Conservation (phyloP, 2,888 invertebrate genomes). For the Noctua comes region DNA sequence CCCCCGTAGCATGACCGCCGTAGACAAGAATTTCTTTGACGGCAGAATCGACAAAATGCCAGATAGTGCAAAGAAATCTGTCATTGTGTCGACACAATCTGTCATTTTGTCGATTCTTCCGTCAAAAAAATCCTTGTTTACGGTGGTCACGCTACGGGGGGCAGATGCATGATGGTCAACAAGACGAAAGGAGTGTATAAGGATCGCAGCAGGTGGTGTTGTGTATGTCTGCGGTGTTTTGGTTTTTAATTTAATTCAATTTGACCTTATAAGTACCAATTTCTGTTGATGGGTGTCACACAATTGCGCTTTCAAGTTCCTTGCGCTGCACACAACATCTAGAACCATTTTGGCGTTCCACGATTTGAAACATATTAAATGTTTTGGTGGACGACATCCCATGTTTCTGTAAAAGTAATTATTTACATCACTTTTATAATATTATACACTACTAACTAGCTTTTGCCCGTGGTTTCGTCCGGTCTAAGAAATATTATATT, state of each 20-base stretch:
- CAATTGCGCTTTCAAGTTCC: conserved; percentile 74
- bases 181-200: too few relatives aligned
- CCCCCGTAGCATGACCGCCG: too few relatives aligned
- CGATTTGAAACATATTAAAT: conserved; percentile 84
- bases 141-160: too few relatives aligned
- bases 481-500: too few relatives aligned
- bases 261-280: conserved; percentile 71
- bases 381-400: conserved; percentile 41
- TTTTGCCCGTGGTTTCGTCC: background rate
- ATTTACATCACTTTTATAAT: background rate
- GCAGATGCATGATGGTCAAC: too few relatives aligned
- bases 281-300: conserved; percentile 76
- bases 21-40: too few relatives aligned
- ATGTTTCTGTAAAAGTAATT: conserved; percentile 56
- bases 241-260: background rate
- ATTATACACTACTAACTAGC: too few relatives aligned
- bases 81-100: too few relatives aligned
- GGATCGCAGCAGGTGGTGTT: background rate
- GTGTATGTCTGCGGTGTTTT: background rate
- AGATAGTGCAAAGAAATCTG: too few relatives aligned
- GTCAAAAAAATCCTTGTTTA: too few relatives aligned
- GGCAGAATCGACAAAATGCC: too few relatives aligned
- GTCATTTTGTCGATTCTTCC: too few relatives aligned
- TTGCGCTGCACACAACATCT: conserved; percentile 79
- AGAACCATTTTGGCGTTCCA: conserved; percentile 80